Conservation (phyloP, 2,113 vertebrate genomes). For the Toxotes jaculatrix region DNA sequence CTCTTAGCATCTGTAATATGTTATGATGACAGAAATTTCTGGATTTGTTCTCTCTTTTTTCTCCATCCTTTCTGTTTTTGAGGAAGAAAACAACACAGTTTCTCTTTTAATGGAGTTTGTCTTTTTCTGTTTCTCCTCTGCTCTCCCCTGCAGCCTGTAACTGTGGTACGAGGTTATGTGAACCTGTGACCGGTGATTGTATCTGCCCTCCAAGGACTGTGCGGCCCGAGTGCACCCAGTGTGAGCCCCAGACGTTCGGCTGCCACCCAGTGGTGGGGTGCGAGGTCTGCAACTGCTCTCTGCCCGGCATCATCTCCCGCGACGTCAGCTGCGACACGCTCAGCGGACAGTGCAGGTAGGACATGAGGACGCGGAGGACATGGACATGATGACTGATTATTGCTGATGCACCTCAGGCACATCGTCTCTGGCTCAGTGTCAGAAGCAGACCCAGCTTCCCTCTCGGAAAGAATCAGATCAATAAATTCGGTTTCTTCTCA, state of each 20-base stretch:
- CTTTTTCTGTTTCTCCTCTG: background rate
- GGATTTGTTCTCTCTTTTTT: background rate
- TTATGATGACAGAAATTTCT: too few relatives aligned
- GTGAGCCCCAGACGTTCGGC: conserved; percentile 93
- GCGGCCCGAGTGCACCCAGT: conserved; percentile 89
- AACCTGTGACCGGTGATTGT: conserved; percentile 92
- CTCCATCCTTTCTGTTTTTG: background rate
- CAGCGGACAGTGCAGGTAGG: conserved; percentile 95
- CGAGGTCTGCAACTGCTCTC: conserved; percentile 95
- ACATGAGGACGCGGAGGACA: background rate
- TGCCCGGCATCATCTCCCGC: conserved; percentile 82
- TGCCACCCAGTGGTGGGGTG: conserved; percentile 96
- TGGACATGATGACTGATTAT: background rate
- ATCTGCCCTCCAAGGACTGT: conserved; percentile 94
- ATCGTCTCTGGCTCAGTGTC: too few relatives aligned
- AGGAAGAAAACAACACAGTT: fast-evolving
- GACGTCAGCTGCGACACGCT: conserved; percentile 88
- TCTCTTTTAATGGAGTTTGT: background rate
- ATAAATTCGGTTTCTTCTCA: background rate
- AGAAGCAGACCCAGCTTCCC: background rate
- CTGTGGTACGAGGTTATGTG: conserved; percentile 90
- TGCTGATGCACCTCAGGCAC: background rate
- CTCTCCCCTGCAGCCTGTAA: conserved; percentile 87
- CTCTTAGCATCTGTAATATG: too few relatives aligned
- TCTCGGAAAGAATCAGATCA: background rate